Evolutionary conservation across 2,797 vertebrate genomes (phyloP).

Genomic region (Muscicapa striata): DNA sequence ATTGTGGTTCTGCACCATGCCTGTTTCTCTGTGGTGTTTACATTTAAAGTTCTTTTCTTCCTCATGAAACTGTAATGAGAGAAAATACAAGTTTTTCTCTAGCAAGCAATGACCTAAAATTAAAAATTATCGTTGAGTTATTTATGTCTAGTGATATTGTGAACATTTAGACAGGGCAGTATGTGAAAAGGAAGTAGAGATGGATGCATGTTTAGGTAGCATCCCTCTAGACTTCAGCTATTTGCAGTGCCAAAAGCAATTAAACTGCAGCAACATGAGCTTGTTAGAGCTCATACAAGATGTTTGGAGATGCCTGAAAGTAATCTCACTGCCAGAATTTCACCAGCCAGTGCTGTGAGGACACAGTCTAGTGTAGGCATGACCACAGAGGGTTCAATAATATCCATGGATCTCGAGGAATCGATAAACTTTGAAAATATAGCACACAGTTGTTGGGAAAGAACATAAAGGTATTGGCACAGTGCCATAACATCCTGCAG

Average conservation of each 20-base stretch:
- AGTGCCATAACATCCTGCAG: neutral
- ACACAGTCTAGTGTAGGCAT: neutral
- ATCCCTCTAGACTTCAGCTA: neutral
- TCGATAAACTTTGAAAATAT: neutral
- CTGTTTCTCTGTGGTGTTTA: neutral
- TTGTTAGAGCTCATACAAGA: neutral
- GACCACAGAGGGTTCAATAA: neutral
- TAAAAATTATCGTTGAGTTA: neutral
- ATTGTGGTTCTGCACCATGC: accelerated
- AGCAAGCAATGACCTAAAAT: neutral
- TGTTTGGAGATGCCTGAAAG: neutral
- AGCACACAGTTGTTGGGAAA: neutral
- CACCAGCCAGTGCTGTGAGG: neutral
- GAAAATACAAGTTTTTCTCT: neutral
- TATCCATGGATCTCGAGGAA: neutral
- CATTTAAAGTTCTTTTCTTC: neutral
- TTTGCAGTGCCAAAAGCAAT: neutral
- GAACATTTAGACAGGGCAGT: neutral
- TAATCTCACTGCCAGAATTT: neutral
- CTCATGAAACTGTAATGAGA: neutral
- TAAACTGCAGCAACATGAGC: neutral
- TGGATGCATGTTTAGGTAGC: neutral
- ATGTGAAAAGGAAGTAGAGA: neutral
- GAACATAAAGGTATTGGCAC: neutral
- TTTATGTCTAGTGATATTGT: neutral